Base-by-base conservation (phyloP, 2,113 vertebrate species). In the Neotoma lepida region DNA sequence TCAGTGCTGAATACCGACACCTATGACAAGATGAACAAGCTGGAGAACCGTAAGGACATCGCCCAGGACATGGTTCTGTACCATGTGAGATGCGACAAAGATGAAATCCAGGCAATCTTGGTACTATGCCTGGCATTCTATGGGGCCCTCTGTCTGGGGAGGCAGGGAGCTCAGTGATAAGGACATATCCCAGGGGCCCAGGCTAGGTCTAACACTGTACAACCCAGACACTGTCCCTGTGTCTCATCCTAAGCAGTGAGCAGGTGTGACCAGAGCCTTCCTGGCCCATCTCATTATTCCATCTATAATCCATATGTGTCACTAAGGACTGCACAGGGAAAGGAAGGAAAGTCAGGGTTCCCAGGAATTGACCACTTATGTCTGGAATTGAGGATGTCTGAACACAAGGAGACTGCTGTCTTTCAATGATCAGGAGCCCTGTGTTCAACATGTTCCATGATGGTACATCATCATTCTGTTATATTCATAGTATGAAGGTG, bases 11-110 rank as follows among this genome's bases (percentile, higher is more conserved):
- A 99, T 97, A 98, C 99, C 0, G 99, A 99, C 98, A 99, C 99
- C 0, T 99, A 99, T 0, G 99, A 99, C 97, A 99, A 99, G 98
- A 99, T 99, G 99, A 99, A 99, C 97, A 99, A 99, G 97, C 96
- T 99, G 80, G 99, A 99, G 97, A 99, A 99, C 96, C 98, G 99
- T 13, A 99, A 99, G 94, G 99, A 99, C 95, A 99, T 99, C 4
- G 99, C 99, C 35, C 99, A 99, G 96, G 99, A 99, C 97, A 99
- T 99, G 99, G 99, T 99, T 92, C 98, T 99, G 26, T 99, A 99
- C 97, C 99, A 99, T 0, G 99, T 99, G 97, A 99, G 97, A 94
- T 99, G 99, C 49, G 98, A 99, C 94, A 98, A 99, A 84, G 99
- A 99, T 15, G 99, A 99, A 97, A 99, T 99, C 91, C 99, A 99